These are phyloP conservation scores for Pipistrellus pipistrellus DNA, from an alignment of 2,797 vertebrate species.

Conservation along the genomic window DNA sequence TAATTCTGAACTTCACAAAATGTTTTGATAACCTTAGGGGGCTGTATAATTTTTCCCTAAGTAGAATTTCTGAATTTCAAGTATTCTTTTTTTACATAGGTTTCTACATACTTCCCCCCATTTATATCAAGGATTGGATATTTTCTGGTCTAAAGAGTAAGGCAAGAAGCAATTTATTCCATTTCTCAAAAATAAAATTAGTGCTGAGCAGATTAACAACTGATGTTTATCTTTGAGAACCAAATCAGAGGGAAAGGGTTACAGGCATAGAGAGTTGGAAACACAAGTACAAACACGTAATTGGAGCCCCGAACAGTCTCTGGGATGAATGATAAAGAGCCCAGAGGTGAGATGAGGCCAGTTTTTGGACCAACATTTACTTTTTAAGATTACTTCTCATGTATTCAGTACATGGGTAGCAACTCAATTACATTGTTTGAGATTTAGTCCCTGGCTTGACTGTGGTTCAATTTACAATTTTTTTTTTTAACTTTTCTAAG, in stretches of 20 bases:
- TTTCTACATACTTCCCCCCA: slow-evolving; percentile 18
- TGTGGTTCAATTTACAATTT: not conserved
- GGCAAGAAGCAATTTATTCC: not conserved
- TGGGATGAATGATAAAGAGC: not conserved
- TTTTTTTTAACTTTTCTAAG: not conserved
- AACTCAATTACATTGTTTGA: not conserved
- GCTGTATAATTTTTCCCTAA: not conserved
- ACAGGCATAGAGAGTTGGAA: not conserved
- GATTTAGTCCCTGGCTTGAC: not conserved
- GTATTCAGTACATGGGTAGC: not conserved
- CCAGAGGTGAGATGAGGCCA: not conserved
- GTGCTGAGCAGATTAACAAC: not conserved
- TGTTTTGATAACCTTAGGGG: slow-evolving; percentile 47
- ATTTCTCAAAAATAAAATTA: slow-evolving; percentile 22
- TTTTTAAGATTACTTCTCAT: slow-evolving; percentile 8
- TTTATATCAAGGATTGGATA: slow-evolving; percentile 21
- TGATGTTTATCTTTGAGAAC: slow-evolving; percentile 4
- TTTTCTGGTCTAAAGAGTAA: slow-evolving; percentile 8
- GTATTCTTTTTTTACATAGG: not conserved
- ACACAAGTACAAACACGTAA: not conserved
- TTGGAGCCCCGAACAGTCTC: not conserved
- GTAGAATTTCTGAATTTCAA: slow-evolving; percentile 21
- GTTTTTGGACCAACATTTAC: not conserved
- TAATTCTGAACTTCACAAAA: slow-evolving; percentile 51
- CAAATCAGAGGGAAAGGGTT: not conserved